Base-by-base conservation (phyloP, 1,140 invertebrate genomes). In the Eumaeus atala region DNA sequence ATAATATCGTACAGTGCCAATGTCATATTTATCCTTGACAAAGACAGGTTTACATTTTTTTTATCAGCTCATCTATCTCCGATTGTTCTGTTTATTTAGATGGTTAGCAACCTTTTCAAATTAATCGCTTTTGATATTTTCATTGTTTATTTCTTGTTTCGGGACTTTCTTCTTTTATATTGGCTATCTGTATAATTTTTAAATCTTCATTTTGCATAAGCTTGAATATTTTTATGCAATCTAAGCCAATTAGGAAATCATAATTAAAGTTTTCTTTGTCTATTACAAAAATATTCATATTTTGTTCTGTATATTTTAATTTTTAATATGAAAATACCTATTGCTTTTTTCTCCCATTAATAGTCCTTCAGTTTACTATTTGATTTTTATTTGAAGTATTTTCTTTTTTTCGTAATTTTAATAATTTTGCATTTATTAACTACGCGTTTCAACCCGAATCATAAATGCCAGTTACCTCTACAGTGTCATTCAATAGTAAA, bases 401-500 rank as follows among this genome's bases (percentile, higher is more conserved):
- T 9, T n/a, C 35, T 37, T 37, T 37, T 37, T 37, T 9, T 37
- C n/a, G 9, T 37, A 37, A 5, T 1, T 37, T 37, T n/a, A 37
- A 37, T 37, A 66, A 51, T 56, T 50, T 62, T 34, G 57, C 48
- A 49, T 66, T 66, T 17, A 71, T 77, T 40, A 66, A 62, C 17
- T 65, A 61, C 6, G 61, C 56, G 51, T 66, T 62, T 53, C 58
- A 64, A 34, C 62, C 64, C 1, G 58, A 64, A 58, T 64, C 64
- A 64, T 70, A 67, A 52, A 67, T 62, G 57, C 55, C 59, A 11
- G 14, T 49, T 14, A 65, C 52, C 44, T 62, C 7, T 56, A 67
- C 51, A 40, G 54, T 52, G 10, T 65, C 53, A 65, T 65, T 63
- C 54, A 65, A 56, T 54, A 65, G n/a, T 56, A 65, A 53, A 11